These are phyloP conservation scores for Hydroisotoma schaefferi DNA, from an alignment of 2,888 invertebrate genomes.

Conservation along the genomic window DNA sequence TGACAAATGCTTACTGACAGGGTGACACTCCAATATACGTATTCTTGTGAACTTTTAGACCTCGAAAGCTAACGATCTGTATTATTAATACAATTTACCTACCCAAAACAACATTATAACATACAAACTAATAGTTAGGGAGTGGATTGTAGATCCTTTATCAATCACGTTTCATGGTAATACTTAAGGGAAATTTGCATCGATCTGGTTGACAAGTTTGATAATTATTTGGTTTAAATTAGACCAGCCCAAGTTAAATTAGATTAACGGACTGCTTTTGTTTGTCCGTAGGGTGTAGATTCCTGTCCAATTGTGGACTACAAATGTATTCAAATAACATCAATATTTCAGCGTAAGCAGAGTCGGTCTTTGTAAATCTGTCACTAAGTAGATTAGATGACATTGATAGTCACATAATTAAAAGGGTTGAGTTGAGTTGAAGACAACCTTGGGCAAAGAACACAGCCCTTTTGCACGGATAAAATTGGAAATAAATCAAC, in stretches of 20 bases:
- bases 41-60: no score
- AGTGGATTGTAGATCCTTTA: no score
- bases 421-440: constrained; percentile 3
- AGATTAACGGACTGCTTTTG: not conserved
- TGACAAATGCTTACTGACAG: no score
- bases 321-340: not conserved
- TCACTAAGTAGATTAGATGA: constrained; percentile 12
- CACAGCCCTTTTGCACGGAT: constrained; percentile 5
- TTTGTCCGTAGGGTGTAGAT: not conserved
- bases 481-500: not conserved
- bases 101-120: no score
- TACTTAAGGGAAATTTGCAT: no score
- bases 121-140: no score
- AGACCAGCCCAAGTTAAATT: not conserved
- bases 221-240: no score
- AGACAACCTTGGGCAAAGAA: not conserved
- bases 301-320: not conserved
- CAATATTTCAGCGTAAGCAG: not conserved
- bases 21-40: not conserved
- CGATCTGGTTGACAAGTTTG: no score
- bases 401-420: constrained; percentile 15
- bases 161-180: no score
- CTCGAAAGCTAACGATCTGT: no score
- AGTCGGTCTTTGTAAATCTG: not conserved
- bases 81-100: no score